Evolutionary conservation across 2,888 invertebrate genomes (phyloP), one percentile per base, ranked within the genome.

Genomic region (Antheraea yamamai): DNA sequence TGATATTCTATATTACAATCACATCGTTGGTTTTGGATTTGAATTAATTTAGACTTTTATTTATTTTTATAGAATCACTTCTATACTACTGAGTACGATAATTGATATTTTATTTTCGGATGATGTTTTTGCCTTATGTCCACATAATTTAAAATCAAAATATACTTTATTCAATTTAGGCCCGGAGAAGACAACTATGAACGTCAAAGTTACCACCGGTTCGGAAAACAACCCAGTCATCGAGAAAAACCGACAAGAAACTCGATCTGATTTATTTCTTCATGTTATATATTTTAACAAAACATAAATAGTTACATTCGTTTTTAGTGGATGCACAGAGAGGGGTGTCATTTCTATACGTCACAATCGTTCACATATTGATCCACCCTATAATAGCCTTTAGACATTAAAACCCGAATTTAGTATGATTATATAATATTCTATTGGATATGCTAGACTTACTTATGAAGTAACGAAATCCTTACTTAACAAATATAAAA

Each of bases 21-120:
- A 94, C 94, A 93, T 93, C 87, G 81, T 82, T 81, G 81, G 83
- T 87, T 88, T 88, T 87, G 91, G 89, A 90, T 88, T 88, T 87
- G 91, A 93, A 94, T 93, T 93, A 93, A 94, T 93, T 93, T 61
- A n/a, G 92, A 89, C 88, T 83, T 83, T 84, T 83, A 83, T 88
- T 89, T 87, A 89, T 90, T 88, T 89, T 90, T 72, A 75, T 39
- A 72, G 47, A 66, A 75, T 51, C 51, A 73, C 68, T 68, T 47
- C 55, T 61, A 23, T 61, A 23, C 0, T 61, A 61, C 8, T 61
- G 6, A 7, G 12, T 61, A 7, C 8, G 20, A 7, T 10, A 23
- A 23, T 61, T 23, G 0, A 23, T 61, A 23, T 61, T 7, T 61
- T 61, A 61, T n/a, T 2, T 23, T 10, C 23, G 23, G 4, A 23